These are phyloP conservation scores for Athalia circularis DNA, from an alignment of 2,888 invertebrate species.

Conservation along the genomic window DNA sequence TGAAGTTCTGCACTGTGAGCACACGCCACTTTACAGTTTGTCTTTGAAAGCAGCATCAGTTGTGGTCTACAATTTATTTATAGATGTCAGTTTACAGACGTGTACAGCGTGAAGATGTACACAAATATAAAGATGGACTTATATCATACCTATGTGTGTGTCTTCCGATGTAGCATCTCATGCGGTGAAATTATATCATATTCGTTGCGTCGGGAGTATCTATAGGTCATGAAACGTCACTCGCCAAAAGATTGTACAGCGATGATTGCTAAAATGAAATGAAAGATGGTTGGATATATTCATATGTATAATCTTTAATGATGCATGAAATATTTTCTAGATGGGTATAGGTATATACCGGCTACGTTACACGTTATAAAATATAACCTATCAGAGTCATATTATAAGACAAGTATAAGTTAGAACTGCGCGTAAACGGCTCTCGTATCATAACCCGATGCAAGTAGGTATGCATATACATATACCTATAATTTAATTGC, in stretches of 20 bases:
- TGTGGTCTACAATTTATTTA: conserved; percentile 11
- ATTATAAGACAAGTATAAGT: background rate
- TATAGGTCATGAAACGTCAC: no score
- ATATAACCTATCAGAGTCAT: background rate
- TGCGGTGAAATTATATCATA: no score
- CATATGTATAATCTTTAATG: conserved; percentile 20
- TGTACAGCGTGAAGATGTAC: no score
- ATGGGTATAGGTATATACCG: background rate
- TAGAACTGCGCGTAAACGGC: conserved; percentile 32
- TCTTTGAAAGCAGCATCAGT: background rate
- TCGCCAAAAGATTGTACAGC: no score
- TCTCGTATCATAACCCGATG: conserved; percentile 8
- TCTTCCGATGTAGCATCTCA: no score
- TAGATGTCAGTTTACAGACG: background rate
- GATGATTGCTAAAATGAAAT: no score
- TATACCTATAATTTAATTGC: conserved; percentile 7
- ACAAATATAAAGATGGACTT: no score
- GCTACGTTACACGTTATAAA: no score
- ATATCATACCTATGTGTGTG: no score
- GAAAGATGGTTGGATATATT: no score
- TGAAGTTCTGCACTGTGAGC: conserved; percentile 11
- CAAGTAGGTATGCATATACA: background rate
- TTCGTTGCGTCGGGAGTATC: no score
- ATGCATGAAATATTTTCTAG: conserved; percentile 15
- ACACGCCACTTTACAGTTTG: conserved; percentile 32